Percentiles rank a stretch among this genome's conserved stretches.
Evolutionary conservation across 2,113 vertebrate genomes (phyloP).

Genomic region (Aptenodytes patagonicus): DNA sequence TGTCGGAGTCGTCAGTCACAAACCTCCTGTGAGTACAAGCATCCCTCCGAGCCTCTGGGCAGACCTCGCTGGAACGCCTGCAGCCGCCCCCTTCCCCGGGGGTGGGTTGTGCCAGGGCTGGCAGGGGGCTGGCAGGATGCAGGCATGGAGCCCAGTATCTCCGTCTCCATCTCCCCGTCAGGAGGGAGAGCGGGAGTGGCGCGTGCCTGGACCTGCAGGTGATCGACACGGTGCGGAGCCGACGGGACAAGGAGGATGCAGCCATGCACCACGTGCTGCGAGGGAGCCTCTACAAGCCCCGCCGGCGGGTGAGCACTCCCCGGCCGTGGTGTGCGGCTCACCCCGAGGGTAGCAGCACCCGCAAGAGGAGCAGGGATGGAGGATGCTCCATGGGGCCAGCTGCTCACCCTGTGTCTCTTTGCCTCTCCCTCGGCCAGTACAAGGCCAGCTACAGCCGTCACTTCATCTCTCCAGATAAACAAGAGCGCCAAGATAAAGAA

Average conservation of each 20-base stretch:
- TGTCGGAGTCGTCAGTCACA: constrained; percentile 92
- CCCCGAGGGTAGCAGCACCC: background rate
- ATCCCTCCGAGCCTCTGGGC: background rate
- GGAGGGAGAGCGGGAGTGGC: constrained; percentile 92
- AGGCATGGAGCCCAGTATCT: background rate
- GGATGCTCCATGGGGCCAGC: background rate
- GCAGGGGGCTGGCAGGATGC: background rate
- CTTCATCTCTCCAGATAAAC: constrained; percentile 89
- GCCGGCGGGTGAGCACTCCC: constrained; percentile 77
- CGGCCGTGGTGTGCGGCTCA: background rate
- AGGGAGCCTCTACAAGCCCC: constrained; percentile 93
- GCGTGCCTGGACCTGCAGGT: constrained; percentile 95
- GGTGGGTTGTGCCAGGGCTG: background rate
- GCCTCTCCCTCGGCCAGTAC: constrained; percentile 79
- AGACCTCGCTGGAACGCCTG: rapidly evolving
- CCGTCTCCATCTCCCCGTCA: background rate
- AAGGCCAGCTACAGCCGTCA: constrained; percentile 95
- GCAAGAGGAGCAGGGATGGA: background rate
- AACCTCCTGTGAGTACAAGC: constrained; percentile 88
- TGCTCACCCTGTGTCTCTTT: constrained; percentile 68
- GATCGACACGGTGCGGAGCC: constrained; percentile 89
- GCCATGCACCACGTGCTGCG: constrained; percentile 91
- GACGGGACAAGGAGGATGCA: constrained; percentile 87
- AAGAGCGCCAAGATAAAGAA: constrained; percentile 93
- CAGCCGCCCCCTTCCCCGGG: background rate